A percentile compares a stretch with the other conserved stretches of the same genome.
Evolutionary conservation across 2,797 vertebrate species (phyloP).

Genomic region (Anabacerthia variegaticeps): DNA sequence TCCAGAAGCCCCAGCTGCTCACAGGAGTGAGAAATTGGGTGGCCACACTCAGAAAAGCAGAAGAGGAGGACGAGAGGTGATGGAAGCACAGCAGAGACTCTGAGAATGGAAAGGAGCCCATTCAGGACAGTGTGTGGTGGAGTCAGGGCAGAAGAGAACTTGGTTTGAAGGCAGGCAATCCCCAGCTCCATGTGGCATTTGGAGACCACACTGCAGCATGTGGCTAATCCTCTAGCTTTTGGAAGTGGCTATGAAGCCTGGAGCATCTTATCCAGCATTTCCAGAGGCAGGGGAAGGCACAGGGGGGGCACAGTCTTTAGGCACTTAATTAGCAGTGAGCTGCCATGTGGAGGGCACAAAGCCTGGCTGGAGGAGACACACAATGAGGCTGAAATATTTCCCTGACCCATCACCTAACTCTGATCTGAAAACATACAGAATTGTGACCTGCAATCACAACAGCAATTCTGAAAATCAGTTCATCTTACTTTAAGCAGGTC

Average conservation of each 20-base stretch:
- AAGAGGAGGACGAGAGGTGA: neutral
- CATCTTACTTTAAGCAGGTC: neutral
- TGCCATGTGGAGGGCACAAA: neutral
- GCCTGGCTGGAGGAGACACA: neutral
- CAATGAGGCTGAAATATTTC: neutral
- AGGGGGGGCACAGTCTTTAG: neutral
- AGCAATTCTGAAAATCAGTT: neutral
- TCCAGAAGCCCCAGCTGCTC: slow-evolving; percentile 6
- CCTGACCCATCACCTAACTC: neutral
- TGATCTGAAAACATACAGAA: neutral
- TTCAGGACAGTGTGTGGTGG: neutral
- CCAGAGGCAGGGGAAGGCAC: neutral
- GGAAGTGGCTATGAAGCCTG: neutral
- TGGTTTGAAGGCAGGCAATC: neutral
- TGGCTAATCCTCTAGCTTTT: neutral
- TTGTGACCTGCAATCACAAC: neutral
- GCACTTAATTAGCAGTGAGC: neutral
- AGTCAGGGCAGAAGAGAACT: neutral
- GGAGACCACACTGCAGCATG: neutral
- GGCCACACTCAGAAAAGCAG: neutral
- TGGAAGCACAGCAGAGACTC: neutral
- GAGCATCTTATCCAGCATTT: neutral
- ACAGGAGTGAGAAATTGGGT: neutral
- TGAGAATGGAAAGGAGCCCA: neutral
- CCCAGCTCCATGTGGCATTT: neutral